These are phyloP conservation scores for Seira ritae DNA, from an alignment of 2,888 invertebrate genomes.

Conservation along the genomic window DNA sequence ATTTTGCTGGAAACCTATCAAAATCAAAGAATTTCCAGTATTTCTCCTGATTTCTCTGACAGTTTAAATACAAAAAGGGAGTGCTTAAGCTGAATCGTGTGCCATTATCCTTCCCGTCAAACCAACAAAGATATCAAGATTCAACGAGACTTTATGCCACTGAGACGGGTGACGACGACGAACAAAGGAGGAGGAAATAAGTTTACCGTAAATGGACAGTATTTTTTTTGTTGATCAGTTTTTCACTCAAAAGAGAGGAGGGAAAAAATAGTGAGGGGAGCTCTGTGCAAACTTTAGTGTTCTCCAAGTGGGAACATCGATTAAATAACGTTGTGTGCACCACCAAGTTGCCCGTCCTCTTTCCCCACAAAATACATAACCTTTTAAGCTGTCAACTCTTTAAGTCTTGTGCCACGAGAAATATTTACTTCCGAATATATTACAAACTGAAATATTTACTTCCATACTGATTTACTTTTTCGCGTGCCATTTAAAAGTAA, in stretches of 20 bases:
- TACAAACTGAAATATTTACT: too few species aligned
- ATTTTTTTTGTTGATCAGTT: constrained; percentile 9
- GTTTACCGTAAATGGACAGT: neutral
- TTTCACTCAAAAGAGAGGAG: neutral
- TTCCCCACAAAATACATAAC: neutral
- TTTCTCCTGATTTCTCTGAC: constrained; percentile 25
- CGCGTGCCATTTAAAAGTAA: too few species aligned
- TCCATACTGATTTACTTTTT: too few species aligned
- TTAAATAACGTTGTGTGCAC: neutral
- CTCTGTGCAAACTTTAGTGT: neutral
- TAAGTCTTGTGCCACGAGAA: neutral
- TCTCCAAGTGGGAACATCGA: neutral
- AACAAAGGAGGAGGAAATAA: neutral
- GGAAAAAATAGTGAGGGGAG: neutral
- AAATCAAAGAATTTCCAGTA: constrained; percentile 12
- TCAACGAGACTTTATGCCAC: neutral
- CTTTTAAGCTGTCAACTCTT: neutral
- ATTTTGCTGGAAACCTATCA: neutral
- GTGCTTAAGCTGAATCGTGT: constrained; percentile 26
- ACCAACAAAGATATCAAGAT: constrained; percentile 13
- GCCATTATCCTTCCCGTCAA: constrained; percentile 54
- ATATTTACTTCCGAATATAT: too few species aligned
- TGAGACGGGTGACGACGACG: neutral
- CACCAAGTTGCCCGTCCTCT: neutral
- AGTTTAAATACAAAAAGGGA: constrained; percentile 56